Percentiles rank a stretch among this genome's conserved stretches.
phyloP scores from a whole-genome alignment of 2,113 vertebrate species.

The Orthonyx spaldingii region DNA sequence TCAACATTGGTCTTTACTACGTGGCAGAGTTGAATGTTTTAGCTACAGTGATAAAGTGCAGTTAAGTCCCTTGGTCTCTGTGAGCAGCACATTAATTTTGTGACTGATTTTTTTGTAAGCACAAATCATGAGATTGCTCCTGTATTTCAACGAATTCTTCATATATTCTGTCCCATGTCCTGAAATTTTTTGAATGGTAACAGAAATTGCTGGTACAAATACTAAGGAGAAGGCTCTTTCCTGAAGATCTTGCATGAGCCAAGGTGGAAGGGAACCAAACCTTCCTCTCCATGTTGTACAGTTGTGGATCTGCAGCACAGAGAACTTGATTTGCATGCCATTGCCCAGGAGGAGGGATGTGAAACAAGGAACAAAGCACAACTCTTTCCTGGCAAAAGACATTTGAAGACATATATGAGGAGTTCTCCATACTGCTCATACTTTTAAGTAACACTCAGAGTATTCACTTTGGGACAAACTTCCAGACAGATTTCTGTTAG shows the following conservation, averaged over 20 bases:
- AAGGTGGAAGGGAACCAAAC: neutral
- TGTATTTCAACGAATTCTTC: neutral
- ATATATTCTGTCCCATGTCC: neutral
- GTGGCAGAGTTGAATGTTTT: neutral
- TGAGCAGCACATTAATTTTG: neutral
- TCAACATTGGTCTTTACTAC: neutral
- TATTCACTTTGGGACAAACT: neutral
- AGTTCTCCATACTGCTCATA: neutral
- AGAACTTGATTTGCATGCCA: neutral
- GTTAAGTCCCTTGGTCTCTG: neutral
- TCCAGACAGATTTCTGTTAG: neutral
- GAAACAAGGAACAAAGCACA: neutral
- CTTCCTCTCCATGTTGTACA: neutral
- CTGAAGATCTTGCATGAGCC: neutral
- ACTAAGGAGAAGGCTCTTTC: neutral
- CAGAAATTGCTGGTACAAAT: neutral
- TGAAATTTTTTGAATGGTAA: neutral
- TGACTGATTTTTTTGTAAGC: neutral
- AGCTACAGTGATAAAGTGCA: neutral
- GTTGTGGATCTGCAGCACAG: fast-evolving
- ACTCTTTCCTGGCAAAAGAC: neutral
- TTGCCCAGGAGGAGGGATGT: neutral
- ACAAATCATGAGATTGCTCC: neutral
- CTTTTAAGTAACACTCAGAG: neutral
- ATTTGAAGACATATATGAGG: fast-evolving